Evolutionary conservation across 2,113 vertebrate genomes (phyloP).

Genomic region (Calidris pygmaea): DNA sequence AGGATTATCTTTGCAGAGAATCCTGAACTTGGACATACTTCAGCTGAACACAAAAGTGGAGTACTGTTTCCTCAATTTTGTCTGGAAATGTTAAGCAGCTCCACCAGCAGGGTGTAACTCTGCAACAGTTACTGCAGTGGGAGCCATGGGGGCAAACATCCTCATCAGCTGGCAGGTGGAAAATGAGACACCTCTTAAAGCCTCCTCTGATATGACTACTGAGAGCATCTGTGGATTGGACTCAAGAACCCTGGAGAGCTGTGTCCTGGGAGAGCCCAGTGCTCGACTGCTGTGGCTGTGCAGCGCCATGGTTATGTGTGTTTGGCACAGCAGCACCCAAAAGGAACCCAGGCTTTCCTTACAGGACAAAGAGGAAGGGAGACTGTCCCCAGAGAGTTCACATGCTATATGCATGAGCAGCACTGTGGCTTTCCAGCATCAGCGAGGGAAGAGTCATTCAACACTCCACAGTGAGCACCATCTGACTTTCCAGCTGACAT

Average conservation of each 20-base stretch:
- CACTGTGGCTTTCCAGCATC: not conserved
- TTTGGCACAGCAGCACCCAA: not conserved
- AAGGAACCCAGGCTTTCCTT: not conserved
- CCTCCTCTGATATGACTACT: not conserved
- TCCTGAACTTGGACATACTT: not conserved
- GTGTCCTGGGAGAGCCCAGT: not conserved
- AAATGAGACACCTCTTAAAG: not conserved
- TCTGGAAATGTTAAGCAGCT: not conserved
- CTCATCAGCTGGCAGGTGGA: not conserved
- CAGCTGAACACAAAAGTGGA: not conserved
- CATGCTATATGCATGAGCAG: accelerated
- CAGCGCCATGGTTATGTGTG: accelerated
- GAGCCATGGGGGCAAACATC: not conserved
- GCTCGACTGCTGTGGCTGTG: not conserved
- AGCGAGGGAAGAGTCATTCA: not conserved
- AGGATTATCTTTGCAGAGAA: not conserved
- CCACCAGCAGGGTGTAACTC: not conserved
- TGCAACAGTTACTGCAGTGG: not conserved
- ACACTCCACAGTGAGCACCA: not conserved
- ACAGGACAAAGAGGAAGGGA: not conserved
- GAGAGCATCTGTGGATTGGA: not conserved
- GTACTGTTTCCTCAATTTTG: not conserved
- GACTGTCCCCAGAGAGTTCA: not conserved
- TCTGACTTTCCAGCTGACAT: not conserved
- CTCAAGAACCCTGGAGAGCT: not conserved